Conservation (phyloP, 2,113 vertebrate species). For the Trichechus manatus region DNA sequence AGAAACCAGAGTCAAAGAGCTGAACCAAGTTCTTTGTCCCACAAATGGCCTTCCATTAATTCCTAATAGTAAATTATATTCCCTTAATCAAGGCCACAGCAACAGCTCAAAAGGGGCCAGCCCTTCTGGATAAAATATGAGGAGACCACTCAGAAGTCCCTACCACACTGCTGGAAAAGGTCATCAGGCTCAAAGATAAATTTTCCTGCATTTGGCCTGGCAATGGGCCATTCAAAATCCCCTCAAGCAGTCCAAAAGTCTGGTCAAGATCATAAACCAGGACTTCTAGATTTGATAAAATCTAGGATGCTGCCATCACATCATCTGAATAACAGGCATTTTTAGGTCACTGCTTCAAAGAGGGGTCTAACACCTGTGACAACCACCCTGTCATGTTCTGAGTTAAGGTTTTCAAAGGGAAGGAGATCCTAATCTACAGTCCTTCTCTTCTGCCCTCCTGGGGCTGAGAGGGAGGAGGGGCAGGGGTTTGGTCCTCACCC, state of each 20-base stretch:
- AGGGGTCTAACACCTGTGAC: not conserved
- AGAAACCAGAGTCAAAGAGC: not conserved
- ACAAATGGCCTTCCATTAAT: not conserved
- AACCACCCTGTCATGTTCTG: not conserved
- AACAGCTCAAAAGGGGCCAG: slow-evolving; percentile 35
- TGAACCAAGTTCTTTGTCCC: not conserved
- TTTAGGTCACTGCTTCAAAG: slow-evolving; percentile 41
- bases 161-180: slow-evolving; percentile 26
- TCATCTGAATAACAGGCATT: not conserved
- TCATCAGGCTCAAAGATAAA: slow-evolving; percentile 45
- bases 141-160: not conserved
- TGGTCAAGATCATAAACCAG: slow-evolving; percentile 39
- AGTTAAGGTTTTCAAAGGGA: slow-evolving; percentile 36
- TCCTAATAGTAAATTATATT: not conserved
- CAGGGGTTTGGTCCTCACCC: not conserved
- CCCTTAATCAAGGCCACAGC: not conserved
- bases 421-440: not conserved
- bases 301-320: not conserved
- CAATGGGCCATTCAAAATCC: not conserved
- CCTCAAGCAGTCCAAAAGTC: not conserved
- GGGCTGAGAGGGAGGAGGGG: not conserved
- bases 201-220: not conserved
- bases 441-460: not conserved
- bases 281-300: slow-evolving; percentile 35
- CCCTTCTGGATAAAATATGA: slow-evolving; percentile 54